Evolutionary conservation across 2,888 invertebrate genomes (phyloP).

Genomic region (Dinocampus coccinellae): DNA sequence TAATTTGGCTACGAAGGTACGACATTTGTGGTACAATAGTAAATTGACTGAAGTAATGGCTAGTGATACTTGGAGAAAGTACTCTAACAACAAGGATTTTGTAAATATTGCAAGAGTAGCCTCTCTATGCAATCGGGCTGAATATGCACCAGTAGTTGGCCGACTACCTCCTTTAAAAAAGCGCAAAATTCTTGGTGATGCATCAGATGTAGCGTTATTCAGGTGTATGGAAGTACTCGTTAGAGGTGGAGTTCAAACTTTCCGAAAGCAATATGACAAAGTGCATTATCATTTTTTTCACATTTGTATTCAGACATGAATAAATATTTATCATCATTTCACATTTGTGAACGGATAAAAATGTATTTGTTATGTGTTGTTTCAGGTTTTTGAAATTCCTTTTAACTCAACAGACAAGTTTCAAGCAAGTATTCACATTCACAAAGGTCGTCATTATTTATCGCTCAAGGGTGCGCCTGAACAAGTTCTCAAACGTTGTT

Average conservation of each 20-base stretch:
- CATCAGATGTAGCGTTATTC: constrained; percentile 79
- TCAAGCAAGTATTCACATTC: constrained; percentile 79
- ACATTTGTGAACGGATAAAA: background rate
- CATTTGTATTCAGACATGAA: background rate
- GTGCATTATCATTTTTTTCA: constrained; percentile 54
- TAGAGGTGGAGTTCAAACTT: constrained; percentile 72
- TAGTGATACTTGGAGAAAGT: constrained; percentile 75
- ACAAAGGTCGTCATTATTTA: constrained; percentile 73
- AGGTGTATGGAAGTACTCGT: constrained; percentile 75
- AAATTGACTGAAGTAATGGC: constrained; percentile 70
- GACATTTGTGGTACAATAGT: constrained; percentile 75
- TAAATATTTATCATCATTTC: background rate
- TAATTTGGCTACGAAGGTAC: constrained; percentile 66
- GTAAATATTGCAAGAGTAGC: constrained; percentile 63
- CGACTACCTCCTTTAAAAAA: constrained; percentile 63
- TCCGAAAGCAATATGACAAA: constrained; percentile 73
- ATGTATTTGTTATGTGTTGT: constrained; percentile 4
- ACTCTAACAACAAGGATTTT: constrained; percentile 64
- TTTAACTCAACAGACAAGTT: constrained; percentile 81
- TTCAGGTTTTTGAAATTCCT: constrained; percentile 72
- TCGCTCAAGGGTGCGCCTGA: constrained; percentile 86
- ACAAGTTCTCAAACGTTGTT: constrained; percentile 77
- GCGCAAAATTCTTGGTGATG: constrained; percentile 77
- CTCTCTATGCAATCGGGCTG: constrained; percentile 80
- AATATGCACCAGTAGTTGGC: constrained; percentile 71